phyloP scores from a whole-genome alignment of 2,888 invertebrate genomes.

The Petrolisthes manimaculis region DNA sequence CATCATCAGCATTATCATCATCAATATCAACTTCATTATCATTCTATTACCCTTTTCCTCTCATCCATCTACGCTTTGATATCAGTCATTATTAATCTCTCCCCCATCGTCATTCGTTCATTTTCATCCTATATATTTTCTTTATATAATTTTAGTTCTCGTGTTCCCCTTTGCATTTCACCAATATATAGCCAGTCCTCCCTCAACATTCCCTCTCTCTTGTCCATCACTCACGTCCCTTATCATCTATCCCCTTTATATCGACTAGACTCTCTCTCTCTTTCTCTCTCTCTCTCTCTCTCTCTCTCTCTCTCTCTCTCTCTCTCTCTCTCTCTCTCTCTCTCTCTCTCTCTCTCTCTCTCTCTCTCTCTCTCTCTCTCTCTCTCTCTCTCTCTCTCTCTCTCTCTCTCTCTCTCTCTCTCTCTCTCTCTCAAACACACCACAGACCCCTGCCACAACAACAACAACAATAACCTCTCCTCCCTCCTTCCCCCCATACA shows the following conservation, averaged over 20 bases:
- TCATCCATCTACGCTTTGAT: too few species aligned
- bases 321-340: neutral
- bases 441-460: too few species aligned
- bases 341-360: neutral
- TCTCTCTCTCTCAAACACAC: too few species aligned
- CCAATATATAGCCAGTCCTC: neutral
- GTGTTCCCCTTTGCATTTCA: too few species aligned
- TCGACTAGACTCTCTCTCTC: neutral
- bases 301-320: neutral
- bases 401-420: neutral
- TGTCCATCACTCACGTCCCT: neutral
- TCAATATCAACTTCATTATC: neutral
- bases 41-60: too few species aligned
- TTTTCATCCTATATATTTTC: neutral
- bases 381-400: neutral
- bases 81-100: neutral
- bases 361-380: neutral
- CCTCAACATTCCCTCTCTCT: neutral
- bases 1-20: neutral
- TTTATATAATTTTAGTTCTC: conserved; percentile 3
- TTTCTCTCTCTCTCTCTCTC: conserved; percentile 3
- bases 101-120: too few species aligned
- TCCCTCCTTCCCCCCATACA: neutral
- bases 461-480: too few species aligned
- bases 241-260: neutral